These are phyloP conservation scores for Lithosia quadra DNA, from an alignment of 2,888 invertebrate genomes.

Conservation along the genomic window DNA sequence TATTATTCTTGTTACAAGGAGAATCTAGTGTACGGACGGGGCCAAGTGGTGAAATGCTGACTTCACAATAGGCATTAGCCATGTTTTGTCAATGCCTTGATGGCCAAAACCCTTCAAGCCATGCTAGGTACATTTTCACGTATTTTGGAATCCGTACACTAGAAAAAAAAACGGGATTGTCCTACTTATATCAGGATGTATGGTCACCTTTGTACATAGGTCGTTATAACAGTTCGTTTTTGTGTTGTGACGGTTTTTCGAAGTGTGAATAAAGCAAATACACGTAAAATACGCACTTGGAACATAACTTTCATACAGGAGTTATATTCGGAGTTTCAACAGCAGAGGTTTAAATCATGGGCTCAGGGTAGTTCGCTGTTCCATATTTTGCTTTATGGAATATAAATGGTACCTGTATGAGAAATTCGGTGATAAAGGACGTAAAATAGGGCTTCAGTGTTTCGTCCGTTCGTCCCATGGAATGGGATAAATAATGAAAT, in stretches of 20 bases:
- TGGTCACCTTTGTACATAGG: not conserved
- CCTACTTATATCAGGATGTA: not conserved
- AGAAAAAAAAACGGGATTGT: not conserved
- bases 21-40: not conserved
- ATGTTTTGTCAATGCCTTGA: too few species aligned
- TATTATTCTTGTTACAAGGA: not conserved
- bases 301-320: slow-evolving; percentile 8
- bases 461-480: not conserved
- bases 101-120: not conserved
- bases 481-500: too few species aligned
- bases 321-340: slow-evolving; percentile 18
- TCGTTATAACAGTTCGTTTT: slow-evolving; percentile 17
- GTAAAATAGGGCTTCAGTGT: not conserved
- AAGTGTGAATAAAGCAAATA: slow-evolving; percentile 22
- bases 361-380: not conserved
- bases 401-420: not conserved
- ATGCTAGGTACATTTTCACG: not conserved
- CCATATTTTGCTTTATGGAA: slow-evolving; percentile 1
- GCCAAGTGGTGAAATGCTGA: not conserved
- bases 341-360: slow-evolving; percentile 19
- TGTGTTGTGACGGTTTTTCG: slow-evolving; percentile 19
- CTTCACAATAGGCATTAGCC: not conserved
- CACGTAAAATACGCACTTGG: slow-evolving; percentile 15
- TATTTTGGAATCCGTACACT: not conserved
- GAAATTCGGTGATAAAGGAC: not conserved